phyloP scores from a whole-genome alignment of 2,113 vertebrate species.

The Thryonomys swinderianus region DNA sequence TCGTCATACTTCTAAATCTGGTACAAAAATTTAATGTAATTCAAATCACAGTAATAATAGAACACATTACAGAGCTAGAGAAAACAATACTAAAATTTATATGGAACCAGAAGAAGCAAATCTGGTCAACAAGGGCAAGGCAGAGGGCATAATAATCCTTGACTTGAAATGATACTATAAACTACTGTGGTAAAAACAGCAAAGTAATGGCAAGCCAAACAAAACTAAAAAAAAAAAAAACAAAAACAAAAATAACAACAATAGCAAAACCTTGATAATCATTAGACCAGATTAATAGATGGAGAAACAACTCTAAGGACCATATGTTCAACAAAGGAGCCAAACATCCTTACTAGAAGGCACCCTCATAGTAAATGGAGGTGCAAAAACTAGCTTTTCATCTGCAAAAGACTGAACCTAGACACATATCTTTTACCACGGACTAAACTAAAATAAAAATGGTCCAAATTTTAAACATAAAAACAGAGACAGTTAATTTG shows the following conservation, averaged over 20 bases:
- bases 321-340: neutral
- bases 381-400: neutral
- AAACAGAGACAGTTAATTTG: neutral
- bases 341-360: neutral
- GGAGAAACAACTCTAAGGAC: neutral
- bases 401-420: neutral
- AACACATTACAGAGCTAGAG: neutral
- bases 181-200: neutral
- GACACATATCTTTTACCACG: neutral
- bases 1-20: neutral
- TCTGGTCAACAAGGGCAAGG: neutral
- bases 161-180: neutral
- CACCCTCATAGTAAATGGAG: neutral
- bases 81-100: neutral
- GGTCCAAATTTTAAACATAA: neutral
- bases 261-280: neutral
- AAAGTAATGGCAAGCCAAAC: neutral
- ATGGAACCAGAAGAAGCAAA: neutral
- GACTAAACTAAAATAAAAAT: neutral
- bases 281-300: neutral
- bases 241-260: neutral
- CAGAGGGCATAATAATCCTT: neutral
- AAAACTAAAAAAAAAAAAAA: neutral
- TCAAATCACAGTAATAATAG: neutral
- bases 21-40: neutral